phyloP scores from a whole-genome alignment of 1,140 invertebrate species.

The Saccostrea echinata region DNA sequence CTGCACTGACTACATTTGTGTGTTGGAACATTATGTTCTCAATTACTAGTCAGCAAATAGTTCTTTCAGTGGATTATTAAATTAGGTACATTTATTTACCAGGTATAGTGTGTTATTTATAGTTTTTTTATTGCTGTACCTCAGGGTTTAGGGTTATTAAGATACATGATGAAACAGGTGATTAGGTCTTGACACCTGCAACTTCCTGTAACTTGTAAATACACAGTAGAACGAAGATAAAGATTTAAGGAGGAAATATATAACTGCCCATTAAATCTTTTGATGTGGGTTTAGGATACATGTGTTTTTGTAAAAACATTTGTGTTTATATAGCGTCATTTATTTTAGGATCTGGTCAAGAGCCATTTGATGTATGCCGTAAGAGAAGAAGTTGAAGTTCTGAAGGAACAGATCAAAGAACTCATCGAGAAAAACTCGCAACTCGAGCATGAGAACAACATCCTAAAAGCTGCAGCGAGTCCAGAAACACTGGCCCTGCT shows the following conservation, averaged over 20 bases:
- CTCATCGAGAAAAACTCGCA: constrained; percentile 96
- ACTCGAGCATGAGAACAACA: constrained; percentile 94
- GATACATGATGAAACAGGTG: too few species aligned
- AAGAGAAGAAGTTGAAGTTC: constrained; percentile 97
- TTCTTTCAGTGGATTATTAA: not conserved
- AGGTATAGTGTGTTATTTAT: not conserved
- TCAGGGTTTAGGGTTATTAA: not conserved
- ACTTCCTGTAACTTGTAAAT: not conserved
- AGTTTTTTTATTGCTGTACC: not conserved
- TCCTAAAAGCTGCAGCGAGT: constrained; percentile 91
- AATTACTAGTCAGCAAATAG: too few species aligned
- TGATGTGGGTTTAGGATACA: not conserved
- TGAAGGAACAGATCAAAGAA: constrained; percentile 97
- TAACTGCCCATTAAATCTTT: too few species aligned
- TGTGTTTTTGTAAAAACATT: not conserved
- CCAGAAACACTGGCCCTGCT: constrained; percentile 92
- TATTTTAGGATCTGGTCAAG: constrained; percentile 96
- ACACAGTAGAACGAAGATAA: too few species aligned
- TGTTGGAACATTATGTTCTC: too few species aligned
- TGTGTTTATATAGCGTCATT: constrained; percentile 26
- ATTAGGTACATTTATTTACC: not conserved
- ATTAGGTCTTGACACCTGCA: not conserved
- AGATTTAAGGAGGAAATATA: too few species aligned
- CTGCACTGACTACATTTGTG: not conserved
- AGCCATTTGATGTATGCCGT: constrained; percentile 99